A percentile compares a stretch with the other conserved stretches of the same genome.
Conservation (phyloP, 2,113 vertebrate genomes). For the Tychaedon coryphoeus region DNA sequence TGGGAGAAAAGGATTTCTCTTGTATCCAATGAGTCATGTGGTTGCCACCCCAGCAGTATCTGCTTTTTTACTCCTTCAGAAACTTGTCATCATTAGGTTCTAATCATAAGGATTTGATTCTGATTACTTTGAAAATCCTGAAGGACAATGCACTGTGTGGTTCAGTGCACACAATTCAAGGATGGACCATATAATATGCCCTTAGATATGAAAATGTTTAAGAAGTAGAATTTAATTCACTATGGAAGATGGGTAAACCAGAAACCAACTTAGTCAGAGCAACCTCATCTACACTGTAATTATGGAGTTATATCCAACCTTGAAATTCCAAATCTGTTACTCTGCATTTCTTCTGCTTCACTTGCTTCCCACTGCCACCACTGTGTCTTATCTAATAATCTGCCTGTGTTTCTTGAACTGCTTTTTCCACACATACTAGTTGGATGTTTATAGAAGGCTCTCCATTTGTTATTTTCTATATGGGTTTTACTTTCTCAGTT, state of each 20-base stretch:
- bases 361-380: neutral
- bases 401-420: neutral
- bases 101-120: neutral
- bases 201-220: neutral
- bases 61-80: neutral
- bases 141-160: neutral
- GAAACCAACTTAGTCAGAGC: neutral
- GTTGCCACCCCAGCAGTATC: neutral
- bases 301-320: neutral
- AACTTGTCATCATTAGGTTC: neutral
- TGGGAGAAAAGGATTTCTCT: neutral
- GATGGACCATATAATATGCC: neutral
- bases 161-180: conserved; percentile 1
- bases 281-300: neutral
- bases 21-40: neutral
- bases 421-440: neutral
- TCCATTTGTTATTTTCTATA: neutral
- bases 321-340: neutral
- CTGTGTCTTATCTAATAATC: neutral
- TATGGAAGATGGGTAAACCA: neutral
- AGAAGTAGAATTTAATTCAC: conserved; percentile 23
- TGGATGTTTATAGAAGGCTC: neutral
- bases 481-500: neutral
- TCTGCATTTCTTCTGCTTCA: conserved; percentile 1
- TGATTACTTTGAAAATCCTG: neutral